A percentile compares a stretch with the other conserved stretches of the same genome.
phyloP scores from a whole-genome alignment of 1,140 invertebrate species.

The Sitobion miscanthi region DNA sequence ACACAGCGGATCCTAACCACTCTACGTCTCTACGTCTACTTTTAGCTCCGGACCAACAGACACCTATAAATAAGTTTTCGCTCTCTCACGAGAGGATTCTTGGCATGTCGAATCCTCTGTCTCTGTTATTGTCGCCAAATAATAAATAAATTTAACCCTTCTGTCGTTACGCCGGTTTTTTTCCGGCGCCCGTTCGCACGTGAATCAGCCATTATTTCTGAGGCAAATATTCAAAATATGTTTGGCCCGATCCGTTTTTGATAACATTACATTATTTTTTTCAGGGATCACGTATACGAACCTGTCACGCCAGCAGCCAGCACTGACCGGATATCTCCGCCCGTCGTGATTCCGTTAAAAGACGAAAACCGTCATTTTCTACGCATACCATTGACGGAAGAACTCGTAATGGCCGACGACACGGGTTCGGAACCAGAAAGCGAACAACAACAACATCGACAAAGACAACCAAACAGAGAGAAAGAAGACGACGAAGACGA shows the following conservation, averaged over 20 bases:
- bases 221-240: background rate
- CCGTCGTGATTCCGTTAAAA: conserved; percentile 50
- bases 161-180: conserved; percentile 4
- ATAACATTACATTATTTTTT: conserved; percentile 10
- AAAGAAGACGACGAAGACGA: conserved; percentile 32
- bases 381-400: conserved; percentile 56
- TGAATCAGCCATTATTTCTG: background rate
- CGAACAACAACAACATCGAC: conserved; percentile 40
- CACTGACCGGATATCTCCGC: conserved; percentile 54
- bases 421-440: conserved; percentile 56
- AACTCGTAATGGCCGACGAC: conserved; percentile 57
- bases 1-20: background rate
- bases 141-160: conserved; percentile 50
- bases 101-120: conserved; percentile 44
- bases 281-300: conserved; percentile 88
- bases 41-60: conserved; percentile 43
- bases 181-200: background rate
- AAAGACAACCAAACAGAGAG: background rate
- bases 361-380: conserved; percentile 52
- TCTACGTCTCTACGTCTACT: conserved; percentile 40
- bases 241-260: background rate
- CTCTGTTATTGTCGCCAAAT: conserved; percentile 46
- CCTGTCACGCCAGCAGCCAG: conserved; percentile 67
- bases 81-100: conserved; percentile 44
- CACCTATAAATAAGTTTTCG: conserved; percentile 53